Conservation (phyloP, 2,888 invertebrate genomes). For the Trachelus iudaicus region DNA sequence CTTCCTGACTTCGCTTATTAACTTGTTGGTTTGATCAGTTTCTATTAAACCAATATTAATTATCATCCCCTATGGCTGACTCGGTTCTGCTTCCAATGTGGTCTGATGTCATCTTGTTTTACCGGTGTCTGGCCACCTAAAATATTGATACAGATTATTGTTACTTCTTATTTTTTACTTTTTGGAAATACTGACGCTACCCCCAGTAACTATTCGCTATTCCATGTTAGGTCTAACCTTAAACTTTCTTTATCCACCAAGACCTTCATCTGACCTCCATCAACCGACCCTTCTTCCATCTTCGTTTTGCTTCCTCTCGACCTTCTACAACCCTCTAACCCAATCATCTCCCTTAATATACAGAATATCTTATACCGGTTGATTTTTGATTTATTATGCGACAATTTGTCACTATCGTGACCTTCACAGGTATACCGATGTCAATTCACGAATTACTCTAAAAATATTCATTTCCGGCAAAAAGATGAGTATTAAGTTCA, state of each 20-base stretch:
- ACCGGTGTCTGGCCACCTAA: background rate
- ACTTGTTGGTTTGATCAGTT: background rate
- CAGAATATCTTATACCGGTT: background rate
- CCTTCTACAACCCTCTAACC: background rate
- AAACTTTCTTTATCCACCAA: background rate
- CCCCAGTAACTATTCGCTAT: background rate
- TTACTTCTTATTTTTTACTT: background rate
- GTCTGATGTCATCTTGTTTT: background rate
- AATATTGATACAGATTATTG: background rate
- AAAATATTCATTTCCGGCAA: background rate
- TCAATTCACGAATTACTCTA: background rate
- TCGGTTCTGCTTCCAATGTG: no score
- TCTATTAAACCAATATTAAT: background rate
- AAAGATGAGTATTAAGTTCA: background rate
- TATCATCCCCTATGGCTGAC: background rate
- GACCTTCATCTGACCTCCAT: background rate
- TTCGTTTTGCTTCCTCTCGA: background rate
- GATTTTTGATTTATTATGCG: background rate
- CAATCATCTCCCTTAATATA: background rate
- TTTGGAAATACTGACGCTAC: background rate
- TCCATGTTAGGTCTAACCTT: background rate
- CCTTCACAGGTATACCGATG: background rate
- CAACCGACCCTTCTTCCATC: no score
- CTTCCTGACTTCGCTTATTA: background rate
- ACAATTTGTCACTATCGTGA: background rate